phyloP scores from a whole-genome alignment of 2,888 invertebrate species.

The Tricholauxania praeusta region DNA sequence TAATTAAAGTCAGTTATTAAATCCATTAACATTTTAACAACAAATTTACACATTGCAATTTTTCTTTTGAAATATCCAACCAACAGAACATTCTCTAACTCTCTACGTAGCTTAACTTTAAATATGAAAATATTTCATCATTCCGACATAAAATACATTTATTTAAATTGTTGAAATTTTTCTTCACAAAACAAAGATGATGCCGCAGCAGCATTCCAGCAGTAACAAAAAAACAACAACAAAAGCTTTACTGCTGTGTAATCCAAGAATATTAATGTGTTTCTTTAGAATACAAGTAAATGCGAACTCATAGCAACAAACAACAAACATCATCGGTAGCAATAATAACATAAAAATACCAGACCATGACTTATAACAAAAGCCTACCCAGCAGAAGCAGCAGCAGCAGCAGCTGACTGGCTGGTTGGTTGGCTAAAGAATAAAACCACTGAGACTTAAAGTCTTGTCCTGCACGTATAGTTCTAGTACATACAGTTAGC shows the following conservation, averaged over 20 bases:
- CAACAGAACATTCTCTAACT: no score
- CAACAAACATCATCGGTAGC: not conserved
- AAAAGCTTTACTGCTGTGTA: not conserved
- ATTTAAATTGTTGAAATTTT: slow-evolving; percentile 14
- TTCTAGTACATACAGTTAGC: no score
- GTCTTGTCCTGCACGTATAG: not conserved
- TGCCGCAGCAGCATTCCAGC: not conserved
- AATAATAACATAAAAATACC: not conserved
- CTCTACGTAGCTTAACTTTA: not conserved
- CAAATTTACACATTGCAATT: no score
- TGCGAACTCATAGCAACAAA: not conserved
- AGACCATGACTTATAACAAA: slow-evolving; percentile 18
- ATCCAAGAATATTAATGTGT: slow-evolving; percentile 14
- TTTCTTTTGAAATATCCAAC: no score
- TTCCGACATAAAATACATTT: not conserved
- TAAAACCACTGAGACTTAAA: slow-evolving; percentile 9
- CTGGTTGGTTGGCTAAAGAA: not conserved
- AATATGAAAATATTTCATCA: slow-evolving; percentile 7
- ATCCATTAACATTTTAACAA: no score
- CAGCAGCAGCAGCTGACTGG: not conserved
- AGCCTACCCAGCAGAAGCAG: slow-evolving; percentile 9
- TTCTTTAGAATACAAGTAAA: not conserved
- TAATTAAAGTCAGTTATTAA: no score
- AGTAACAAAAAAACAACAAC: not conserved
- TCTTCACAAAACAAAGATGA: not conserved